Evolutionary conservation across 2,113 vertebrate species (phyloP).

Genomic region (Promerops cafer): DNA sequence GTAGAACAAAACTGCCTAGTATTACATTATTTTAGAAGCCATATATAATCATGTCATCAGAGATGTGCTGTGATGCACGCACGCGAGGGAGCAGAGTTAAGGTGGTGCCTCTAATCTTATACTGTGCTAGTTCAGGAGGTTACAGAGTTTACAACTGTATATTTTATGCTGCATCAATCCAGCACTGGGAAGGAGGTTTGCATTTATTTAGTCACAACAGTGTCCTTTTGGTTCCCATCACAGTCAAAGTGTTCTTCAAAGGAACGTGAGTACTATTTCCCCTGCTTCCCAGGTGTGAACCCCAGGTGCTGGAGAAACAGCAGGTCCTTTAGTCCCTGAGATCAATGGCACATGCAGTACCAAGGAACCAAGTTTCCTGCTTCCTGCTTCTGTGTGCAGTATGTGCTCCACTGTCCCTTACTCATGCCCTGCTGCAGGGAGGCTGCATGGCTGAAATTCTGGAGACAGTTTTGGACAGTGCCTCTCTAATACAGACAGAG

Average conservation of each 20-base stretch:
- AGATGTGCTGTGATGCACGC: background rate
- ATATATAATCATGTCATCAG: conserved; percentile 26
- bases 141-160: background rate
- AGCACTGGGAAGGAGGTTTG: background rate
- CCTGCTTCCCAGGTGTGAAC: background rate
- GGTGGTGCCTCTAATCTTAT: background rate
- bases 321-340: background rate
- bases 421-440: background rate
- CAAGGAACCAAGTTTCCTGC: background rate
- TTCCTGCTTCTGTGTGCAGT: fast-evolving
- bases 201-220: background rate
- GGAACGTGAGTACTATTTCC: background rate
- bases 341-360: background rate
- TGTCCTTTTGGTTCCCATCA: background rate
- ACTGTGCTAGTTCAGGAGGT: background rate
- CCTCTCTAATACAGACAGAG: background rate
- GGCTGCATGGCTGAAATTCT: background rate
- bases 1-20: conserved; percentile 54
- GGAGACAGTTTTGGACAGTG: background rate
- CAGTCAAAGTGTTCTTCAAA: background rate
- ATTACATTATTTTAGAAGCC: conserved; percentile 42
- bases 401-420: background rate
- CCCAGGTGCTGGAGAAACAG: background rate
- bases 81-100: background rate
- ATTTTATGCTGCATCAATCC: background rate